These are phyloP conservation scores for Xiphophorus birchmanni DNA, from an alignment of 2,797 vertebrate species.

Conservation along the genomic window DNA sequence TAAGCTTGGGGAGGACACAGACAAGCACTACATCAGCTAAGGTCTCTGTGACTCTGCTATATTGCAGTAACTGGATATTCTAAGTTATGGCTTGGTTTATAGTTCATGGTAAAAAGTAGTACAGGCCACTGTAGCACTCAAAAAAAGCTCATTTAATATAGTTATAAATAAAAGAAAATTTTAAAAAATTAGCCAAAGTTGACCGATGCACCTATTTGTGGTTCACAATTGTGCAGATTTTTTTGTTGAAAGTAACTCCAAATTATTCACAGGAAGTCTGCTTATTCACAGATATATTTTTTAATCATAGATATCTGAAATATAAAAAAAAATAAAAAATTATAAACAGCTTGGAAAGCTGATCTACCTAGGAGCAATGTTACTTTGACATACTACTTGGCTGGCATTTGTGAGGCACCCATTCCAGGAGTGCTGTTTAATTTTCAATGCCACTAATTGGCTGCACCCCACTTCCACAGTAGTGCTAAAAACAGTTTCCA, in stretches of 20 bases:
- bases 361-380: neutral
- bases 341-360: neutral
- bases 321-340: neutral
- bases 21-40: slow-evolving; percentile 60
- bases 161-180: neutral
- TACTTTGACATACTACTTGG: neutral
- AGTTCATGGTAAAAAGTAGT: neutral
- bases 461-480: neutral
- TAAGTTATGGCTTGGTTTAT: slow-evolving; percentile 19
- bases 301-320: neutral
- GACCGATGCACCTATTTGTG: neutral
- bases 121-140: neutral
- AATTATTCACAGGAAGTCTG: neutral
- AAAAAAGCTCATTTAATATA: neutral
- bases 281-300: neutral
- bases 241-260: neutral
- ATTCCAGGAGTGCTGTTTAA: neutral
- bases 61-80: slow-evolving; percentile 39
- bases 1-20: slow-evolving; percentile 78
- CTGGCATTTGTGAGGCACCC: neutral
- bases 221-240: neutral
- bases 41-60: slow-evolving; percentile 52
- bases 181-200: neutral
- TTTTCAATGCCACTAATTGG: neutral
- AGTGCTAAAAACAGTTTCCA: neutral